These are phyloP conservation scores for Knipowitschia caucasica DNA, from an alignment of 2,797 vertebrate species.

Conservation along the genomic window DNA sequence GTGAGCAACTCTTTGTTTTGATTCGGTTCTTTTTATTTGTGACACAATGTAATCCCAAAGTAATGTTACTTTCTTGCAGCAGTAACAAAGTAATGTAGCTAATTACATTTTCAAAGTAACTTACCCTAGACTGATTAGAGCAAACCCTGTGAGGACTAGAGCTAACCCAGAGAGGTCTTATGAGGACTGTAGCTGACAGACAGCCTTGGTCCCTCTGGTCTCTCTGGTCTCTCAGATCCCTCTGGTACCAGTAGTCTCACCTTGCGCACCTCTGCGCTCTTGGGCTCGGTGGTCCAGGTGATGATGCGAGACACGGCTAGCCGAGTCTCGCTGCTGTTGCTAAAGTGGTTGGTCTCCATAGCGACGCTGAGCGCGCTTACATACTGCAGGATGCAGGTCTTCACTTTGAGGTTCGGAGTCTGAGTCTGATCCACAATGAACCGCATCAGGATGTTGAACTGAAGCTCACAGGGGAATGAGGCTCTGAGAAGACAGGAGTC, in stretches of 20 bases:
- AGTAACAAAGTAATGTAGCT: too few species aligned
- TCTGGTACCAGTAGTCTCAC: conserved; percentile 48
- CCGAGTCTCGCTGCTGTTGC: conserved; percentile 94
- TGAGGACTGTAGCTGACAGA: too few species aligned
- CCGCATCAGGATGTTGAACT: conserved; percentile 97
- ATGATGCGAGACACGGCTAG: conserved; percentile 94
- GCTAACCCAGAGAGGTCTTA: too few species aligned
- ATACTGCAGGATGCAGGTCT: conserved; percentile 93
- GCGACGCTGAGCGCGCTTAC: conserved; percentile 91
- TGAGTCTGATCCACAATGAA: conserved; percentile 98
- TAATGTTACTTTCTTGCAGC: too few species aligned
- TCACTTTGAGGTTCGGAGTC: conserved; percentile 94
- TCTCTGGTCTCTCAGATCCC: not conserved
- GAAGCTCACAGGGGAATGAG: conserved; percentile 93
- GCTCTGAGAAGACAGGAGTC: too few species aligned
- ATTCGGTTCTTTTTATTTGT: too few species aligned
- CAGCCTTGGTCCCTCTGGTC: too few species aligned
- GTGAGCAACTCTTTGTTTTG: too few species aligned
- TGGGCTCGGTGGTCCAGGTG: conserved; percentile 97
- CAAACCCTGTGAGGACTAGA: too few species aligned
- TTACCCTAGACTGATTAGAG: too few species aligned
- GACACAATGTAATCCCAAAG: too few species aligned
- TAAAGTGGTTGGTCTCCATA: conserved; percentile 95
- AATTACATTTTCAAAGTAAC: too few species aligned
- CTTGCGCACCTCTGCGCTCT: conserved; percentile 96